Conservation (phyloP, 2,113 vertebrate species). For the Neolamprologus ventralis region DNA sequence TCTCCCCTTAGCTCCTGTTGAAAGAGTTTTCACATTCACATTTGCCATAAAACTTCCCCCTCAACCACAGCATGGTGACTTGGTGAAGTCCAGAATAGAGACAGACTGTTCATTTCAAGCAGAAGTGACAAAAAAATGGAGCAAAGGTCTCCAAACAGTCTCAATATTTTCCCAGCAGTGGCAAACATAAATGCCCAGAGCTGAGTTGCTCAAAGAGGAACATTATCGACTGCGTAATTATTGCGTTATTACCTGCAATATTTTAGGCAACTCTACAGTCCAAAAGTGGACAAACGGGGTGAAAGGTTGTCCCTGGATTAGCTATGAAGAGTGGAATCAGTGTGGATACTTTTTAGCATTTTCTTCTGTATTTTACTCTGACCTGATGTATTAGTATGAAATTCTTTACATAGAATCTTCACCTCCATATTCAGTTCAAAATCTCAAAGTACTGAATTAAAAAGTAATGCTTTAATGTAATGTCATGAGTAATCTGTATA, state of each 20-base stretch:
- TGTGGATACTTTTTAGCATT: background rate
- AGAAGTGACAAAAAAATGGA: slow-evolving; percentile 12
- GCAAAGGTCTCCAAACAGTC: slow-evolving; percentile 53
- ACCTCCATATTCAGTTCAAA: background rate
- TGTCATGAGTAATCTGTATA: background rate
- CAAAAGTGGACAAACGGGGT: background rate
- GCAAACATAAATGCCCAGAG: background rate
- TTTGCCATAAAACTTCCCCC: background rate
- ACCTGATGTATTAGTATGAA: background rate
- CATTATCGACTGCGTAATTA: background rate
- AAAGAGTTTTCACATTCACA: slow-evolving; percentile 1
- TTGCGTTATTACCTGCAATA: background rate
- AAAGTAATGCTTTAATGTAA: background rate
- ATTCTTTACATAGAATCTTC: background rate
- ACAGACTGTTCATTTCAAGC: slow-evolving; percentile 34
- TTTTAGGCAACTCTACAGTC: background rate
- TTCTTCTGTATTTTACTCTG: background rate
- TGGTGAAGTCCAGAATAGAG: background rate
- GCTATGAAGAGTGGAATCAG: background rate
- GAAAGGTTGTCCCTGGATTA: background rate
- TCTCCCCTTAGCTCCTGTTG: background rate
- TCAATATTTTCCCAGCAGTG: background rate
- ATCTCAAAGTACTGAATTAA: background rate
- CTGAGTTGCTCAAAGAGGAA: slow-evolving; percentile 3
- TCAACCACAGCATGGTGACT: background rate